phyloP scores from a whole-genome alignment of 2,797 vertebrate species.

The Benthosema pterotum region DNA sequence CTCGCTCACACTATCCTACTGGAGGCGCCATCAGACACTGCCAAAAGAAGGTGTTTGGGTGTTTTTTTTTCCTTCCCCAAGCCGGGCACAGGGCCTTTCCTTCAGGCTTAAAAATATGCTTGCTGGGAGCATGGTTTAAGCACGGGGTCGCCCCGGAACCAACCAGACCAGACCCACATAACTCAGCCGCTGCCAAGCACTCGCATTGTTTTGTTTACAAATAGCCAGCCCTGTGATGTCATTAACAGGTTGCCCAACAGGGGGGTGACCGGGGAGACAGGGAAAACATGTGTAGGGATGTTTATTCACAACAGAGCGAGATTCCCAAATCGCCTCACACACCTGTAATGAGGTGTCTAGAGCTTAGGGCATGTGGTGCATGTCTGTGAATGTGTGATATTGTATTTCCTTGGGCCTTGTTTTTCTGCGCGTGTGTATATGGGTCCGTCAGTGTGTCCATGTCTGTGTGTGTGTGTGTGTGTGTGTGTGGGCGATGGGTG shows the following conservation, averaged over 20 bases:
- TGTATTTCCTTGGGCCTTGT: slow-evolving; percentile 27
- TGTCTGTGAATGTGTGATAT: slow-evolving; percentile 44
- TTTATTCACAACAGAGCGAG: slow-evolving; percentile 65
- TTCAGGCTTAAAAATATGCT: slow-evolving; percentile 52
- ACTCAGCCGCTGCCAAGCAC: slow-evolving; percentile 54
- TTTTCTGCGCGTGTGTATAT: slow-evolving; percentile 8
- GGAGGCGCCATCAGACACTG: slow-evolving; percentile 53
- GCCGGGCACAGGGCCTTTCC: slow-evolving; percentile 15
- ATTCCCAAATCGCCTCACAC: slow-evolving; percentile 44
- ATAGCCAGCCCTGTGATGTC: slow-evolving; percentile 57
- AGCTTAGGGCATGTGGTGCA: slow-evolving; percentile 49
- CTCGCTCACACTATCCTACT: slow-evolving; percentile 41
- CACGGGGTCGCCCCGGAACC: slow-evolving; percentile 48
- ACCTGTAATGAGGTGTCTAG: slow-evolving; percentile 71
- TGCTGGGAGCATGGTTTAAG: slow-evolving; percentile 48
- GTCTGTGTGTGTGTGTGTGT: slow-evolving; percentile 15
- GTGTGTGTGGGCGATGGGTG: slow-evolving; percentile 22
- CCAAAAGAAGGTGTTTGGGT: slow-evolving; percentile 54
- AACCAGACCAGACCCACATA: slow-evolving; percentile 40
- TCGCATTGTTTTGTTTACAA: slow-evolving; percentile 42
- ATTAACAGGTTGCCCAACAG: slow-evolving; percentile 60
- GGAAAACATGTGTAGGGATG: slow-evolving; percentile 45
- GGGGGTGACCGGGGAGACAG: slow-evolving; percentile 49
- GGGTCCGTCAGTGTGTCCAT: slow-evolving; percentile 17
- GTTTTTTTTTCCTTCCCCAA: slow-evolving; percentile 18